Percentiles rank a stretch among this genome's conserved stretches.
Conservation (phyloP, 2,797 vertebrate genomes). For the Buphagus erythrorhynchus region DNA sequence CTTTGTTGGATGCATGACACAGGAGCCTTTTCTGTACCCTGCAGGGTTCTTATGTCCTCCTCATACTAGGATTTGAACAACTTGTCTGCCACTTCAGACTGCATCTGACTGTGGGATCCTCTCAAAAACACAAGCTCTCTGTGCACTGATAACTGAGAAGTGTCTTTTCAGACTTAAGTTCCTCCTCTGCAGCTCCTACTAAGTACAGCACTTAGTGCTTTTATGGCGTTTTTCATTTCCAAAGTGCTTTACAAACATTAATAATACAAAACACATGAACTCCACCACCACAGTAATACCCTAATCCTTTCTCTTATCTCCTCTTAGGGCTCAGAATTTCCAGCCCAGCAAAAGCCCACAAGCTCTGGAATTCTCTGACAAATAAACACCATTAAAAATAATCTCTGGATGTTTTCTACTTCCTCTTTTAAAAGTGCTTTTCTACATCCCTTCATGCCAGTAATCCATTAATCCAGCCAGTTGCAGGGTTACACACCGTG, state of each 20-base stretch:
- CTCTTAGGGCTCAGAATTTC: not conserved
- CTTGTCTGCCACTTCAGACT: slow-evolving; percentile 20
- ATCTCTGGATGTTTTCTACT: not conserved
- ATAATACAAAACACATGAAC: slow-evolving; percentile 56
- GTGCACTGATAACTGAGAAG: slow-evolving; percentile 27
- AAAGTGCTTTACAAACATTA: slow-evolving; percentile 58
- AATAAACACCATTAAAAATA: slow-evolving; percentile 43
- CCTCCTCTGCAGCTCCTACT: slow-evolving; percentile 12
- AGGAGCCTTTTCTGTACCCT: not conserved
- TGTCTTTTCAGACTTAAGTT: slow-evolving; percentile 42
- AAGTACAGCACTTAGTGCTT: slow-evolving; percentile 50
- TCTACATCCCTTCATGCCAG: not conserved
- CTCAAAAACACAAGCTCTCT: slow-evolving; percentile 10
- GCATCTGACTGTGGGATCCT: not conserved
- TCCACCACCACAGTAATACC: not conserved
- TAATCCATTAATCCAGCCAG: slow-evolving; percentile 10
- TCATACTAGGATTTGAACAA: not conserved
- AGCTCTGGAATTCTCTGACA: not conserved
- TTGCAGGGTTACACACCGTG: not conserved
- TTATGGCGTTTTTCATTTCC: slow-evolving; percentile 46
- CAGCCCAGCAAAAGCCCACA: not conserved
- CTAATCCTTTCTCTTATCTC: slow-evolving; percentile 51
- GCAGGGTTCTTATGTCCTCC: not conserved
- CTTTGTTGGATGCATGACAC: not conserved
- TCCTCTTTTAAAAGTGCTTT: not conserved